Conservation (phyloP, 1,140 invertebrate species). For the Neodiprion pinetum region DNA sequence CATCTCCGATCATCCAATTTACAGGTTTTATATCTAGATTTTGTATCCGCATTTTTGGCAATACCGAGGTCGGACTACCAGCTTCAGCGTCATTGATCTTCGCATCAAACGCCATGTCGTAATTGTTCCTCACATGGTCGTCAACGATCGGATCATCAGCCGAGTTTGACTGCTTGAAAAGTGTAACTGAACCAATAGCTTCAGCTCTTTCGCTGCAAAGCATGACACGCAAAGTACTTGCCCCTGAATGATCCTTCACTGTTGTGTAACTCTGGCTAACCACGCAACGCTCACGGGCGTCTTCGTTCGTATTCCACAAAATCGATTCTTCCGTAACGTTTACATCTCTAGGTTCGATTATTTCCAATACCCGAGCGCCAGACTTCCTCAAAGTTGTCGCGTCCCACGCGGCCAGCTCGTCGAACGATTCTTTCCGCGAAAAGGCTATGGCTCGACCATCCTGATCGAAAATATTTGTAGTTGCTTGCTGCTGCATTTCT, state of each 20-base stretch:
- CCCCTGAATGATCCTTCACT: conserved; percentile 46
- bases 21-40: conserved; percentile 55
- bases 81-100: conserved; percentile 40
- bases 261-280: neutral
- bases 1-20: conserved; percentile 59
- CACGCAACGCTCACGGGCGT: neutral
- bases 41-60: conserved; percentile 43
- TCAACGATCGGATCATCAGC: conserved; percentile 43
- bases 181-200: conserved; percentile 43
- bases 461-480: conserved; percentile 21
- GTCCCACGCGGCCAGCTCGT: conserved; percentile 23
- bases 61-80: conserved; percentile 51
- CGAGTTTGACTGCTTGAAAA: conserved; percentile 46
- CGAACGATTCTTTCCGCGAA: conserved; percentile 30
- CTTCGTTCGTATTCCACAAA: conserved; percentile 27
- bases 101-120: conserved; percentile 19
- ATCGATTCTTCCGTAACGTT: conserved; percentile 48
- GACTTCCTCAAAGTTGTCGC: conserved; percentile 37
- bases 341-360: conserved; percentile 47
- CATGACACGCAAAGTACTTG: conserved; percentile 50
- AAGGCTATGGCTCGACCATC: conserved; percentile 23
- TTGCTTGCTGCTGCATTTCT: conserved; percentile 23
- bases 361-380: conserved; percentile 51
- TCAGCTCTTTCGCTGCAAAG: conserved; percentile 43
- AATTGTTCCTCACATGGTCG: conserved; percentile 28